These are phyloP conservation scores for Atherix ibis DNA, from an alignment of 2,888 invertebrate genomes.

Conservation along the genomic window DNA sequence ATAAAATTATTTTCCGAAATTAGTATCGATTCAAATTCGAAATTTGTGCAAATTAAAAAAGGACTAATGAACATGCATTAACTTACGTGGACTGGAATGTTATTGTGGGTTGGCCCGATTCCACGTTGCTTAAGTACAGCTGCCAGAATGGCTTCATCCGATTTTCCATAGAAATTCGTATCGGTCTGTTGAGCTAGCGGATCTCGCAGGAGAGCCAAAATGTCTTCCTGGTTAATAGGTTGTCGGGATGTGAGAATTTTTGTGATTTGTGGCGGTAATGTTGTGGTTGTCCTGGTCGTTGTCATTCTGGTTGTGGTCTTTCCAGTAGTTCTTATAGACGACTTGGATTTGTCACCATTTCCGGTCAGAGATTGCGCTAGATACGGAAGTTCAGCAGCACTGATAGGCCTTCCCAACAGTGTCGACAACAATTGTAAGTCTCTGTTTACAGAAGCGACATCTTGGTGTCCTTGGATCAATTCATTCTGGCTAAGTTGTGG, in stretches of 20 bases:
- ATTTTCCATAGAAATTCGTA: conserved; percentile 37
- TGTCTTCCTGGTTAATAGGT: conserved; percentile 14
- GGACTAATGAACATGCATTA: too few species aligned
- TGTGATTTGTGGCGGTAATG: conserved; percentile 8
- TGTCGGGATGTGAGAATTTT: conserved; percentile 26
- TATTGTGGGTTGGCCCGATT: conserved; percentile 45
- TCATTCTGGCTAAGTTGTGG: conserved; percentile 5
- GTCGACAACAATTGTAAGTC: conserved; percentile 19
- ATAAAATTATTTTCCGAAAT: too few species aligned
- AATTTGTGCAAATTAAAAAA: too few species aligned
- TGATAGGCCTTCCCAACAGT: conserved; percentile 18
- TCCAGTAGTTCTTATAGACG: conserved; percentile 10
- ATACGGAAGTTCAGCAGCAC: conserved; percentile 14
- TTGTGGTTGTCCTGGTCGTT: conserved; percentile 21
- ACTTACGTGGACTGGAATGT: conserved; percentile 21
- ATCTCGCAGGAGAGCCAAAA: conserved; percentile 15
- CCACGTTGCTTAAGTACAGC: conserved; percentile 55
- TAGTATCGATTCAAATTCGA: too few species aligned
- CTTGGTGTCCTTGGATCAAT: conserved; percentile 13
- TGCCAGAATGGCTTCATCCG: conserved; percentile 52
- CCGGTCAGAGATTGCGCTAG: conserved; percentile 11
- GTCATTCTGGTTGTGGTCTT: conserved; percentile 15
- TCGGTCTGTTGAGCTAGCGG: conserved; percentile 12
- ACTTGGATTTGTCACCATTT: neutral
- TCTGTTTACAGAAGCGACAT: conserved; percentile 16